These are phyloP conservation scores for Epizoanthus illoricatus DNA, from an alignment of 92 coral and sea anemone species.

Conservation along the genomic window DNA sequence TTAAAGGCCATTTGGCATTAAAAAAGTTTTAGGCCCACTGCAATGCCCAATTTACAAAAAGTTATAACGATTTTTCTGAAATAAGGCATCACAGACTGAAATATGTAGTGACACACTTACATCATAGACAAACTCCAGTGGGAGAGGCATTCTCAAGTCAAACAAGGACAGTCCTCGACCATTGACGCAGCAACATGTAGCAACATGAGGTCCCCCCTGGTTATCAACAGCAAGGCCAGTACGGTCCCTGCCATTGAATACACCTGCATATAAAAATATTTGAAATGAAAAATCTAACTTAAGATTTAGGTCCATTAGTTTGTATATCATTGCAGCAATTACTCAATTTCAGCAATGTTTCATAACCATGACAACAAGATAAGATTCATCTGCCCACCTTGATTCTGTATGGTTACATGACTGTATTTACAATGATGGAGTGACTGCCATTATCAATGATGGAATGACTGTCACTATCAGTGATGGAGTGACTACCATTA, in stretches of 20 bases:
- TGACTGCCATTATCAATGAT: background rate
- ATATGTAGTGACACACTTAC: conserved; percentile 46
- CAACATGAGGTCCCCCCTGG: conserved; percentile 72
- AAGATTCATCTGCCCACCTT: too few relatives aligned
- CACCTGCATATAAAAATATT: conserved; percentile 47
- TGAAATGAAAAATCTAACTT: too few relatives aligned
- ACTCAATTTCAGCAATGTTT: background rate
- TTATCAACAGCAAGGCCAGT: conserved; percentile 82
- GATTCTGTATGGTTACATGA: too few relatives aligned
- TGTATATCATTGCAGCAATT: background rate
- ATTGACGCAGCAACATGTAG: conserved; percentile 77
- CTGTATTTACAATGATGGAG: background rate
- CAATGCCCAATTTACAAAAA: too few relatives aligned
- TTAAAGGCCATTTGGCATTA: too few relatives aligned
- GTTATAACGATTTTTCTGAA: too few relatives aligned
- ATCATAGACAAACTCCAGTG: conserved; percentile 74
- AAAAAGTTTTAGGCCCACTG: too few relatives aligned
- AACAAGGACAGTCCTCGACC: conserved; percentile 84
- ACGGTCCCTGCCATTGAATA: conserved; percentile 82
- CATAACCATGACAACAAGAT: too few relatives aligned
- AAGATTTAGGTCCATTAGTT: background rate
- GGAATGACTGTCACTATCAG: too few relatives aligned
- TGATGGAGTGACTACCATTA: too few relatives aligned
- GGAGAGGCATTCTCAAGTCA: conserved; percentile 86
- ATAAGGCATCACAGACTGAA: background rate